Percentiles rank a stretch among this genome's conserved stretches.
Conservation (phyloP, 2,797 vertebrate genomes). For the Triplophysa bombifrons region DNA sequence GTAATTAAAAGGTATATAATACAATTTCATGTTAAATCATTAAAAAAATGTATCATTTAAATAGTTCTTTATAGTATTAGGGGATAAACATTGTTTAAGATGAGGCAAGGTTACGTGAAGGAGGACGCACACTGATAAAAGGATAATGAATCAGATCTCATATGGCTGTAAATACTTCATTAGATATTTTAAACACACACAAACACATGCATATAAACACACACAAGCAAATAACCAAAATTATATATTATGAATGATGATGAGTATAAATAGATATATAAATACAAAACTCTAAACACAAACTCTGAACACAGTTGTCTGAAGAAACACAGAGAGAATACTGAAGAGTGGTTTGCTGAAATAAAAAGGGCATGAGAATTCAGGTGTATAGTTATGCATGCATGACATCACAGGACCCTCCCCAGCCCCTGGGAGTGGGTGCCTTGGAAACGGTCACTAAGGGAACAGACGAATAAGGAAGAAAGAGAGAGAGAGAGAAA, state of each 20-base stretch:
- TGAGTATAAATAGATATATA: neutral
- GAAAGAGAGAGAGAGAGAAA: conserved; percentile 20
- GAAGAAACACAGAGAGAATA: conserved; percentile 17
- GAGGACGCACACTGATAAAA: conserved; percentile 67
- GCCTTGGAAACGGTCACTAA: conserved; percentile 82
- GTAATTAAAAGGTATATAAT: neutral
- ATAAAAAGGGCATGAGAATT: conserved; percentile 61
- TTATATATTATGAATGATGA: too few species aligned
- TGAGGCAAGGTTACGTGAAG: conserved; percentile 15
- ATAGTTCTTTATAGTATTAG: neutral
- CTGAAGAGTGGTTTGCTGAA: neutral
- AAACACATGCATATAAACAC: neutral
- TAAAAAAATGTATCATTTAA: neutral
- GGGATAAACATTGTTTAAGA: conserved; percentile 1
- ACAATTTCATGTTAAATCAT: neutral
- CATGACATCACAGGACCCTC: conserved; percentile 77
- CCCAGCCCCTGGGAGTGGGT: conserved; percentile 73
- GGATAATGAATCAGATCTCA: conserved; percentile 74
- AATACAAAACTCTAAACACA: neutral
- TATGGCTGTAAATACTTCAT: conserved; percentile 55
- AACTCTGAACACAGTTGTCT: neutral
- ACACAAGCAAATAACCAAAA: too few species aligned
- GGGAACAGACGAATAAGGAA: conserved; percentile 72
- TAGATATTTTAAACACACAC: conserved; percentile 5
- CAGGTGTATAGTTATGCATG: conserved; percentile 79